Conservation (phyloP, 2,797 vertebrate species). For the Hydrophis major region DNA sequence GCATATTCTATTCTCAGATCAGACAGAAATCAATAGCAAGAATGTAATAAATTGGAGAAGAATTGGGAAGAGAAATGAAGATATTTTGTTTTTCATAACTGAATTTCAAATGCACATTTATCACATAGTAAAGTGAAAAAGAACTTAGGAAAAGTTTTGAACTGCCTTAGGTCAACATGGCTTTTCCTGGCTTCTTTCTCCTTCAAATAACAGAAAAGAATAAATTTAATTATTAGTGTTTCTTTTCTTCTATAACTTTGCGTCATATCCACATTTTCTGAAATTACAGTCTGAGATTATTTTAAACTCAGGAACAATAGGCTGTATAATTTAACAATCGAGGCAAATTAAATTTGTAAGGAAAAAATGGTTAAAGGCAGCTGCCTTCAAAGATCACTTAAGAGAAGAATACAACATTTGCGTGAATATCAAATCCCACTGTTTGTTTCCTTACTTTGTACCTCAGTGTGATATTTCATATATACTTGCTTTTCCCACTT, state of each 20-base stretch:
- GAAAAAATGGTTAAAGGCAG: constrained; percentile 9
- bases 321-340: constrained; percentile 12
- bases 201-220: background rate
- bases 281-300: background rate
- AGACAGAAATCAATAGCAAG: background rate
- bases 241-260: constrained; percentile 16
- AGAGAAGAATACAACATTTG: constrained; percentile 40
- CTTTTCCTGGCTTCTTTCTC: background rate
- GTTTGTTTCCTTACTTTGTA: constrained; percentile 31
- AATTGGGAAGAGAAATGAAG: background rate
- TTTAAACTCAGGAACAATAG: background rate
- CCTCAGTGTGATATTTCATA: constrained; percentile 35
- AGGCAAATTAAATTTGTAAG: constrained; percentile 18
- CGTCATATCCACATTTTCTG: rapidly evolving
- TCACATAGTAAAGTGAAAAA: background rate
- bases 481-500: constrained; percentile 30
- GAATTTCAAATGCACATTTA: background rate
- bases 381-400: constrained; percentile 32
- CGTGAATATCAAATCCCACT: background rate
- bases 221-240: constrained; percentile 12
- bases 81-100: background rate
- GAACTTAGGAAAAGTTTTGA: rapidly evolving
- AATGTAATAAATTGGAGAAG: background rate
- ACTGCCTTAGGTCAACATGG: background rate
- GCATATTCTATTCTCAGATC: background rate